Percentiles rank a stretch among this genome's conserved stretches.
Conservation (phyloP, 2,797 vertebrate genomes). For the Tangara arthus region DNA sequence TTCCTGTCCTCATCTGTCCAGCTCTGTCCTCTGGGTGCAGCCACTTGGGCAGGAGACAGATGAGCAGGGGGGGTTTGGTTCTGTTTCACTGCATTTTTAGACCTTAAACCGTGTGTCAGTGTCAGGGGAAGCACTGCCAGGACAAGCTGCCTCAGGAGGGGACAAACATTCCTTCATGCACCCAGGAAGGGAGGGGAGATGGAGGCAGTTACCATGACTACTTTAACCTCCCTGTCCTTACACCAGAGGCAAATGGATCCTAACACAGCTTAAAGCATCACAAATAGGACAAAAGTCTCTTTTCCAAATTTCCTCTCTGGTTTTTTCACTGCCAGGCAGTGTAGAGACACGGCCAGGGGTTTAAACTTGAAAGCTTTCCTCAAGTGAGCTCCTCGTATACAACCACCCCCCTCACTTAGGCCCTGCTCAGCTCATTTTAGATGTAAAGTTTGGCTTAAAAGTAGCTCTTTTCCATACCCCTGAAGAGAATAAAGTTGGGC, state of each 20-base stretch:
- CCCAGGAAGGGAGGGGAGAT: background rate
- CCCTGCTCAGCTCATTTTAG: conserved; percentile 26
- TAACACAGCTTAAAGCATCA: background rate
- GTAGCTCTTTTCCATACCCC: conserved; percentile 29
- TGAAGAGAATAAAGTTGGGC: background rate
- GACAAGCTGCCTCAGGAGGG: background rate
- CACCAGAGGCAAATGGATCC: background rate
- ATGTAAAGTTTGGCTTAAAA: conserved; percentile 8
- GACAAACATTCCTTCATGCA: rapidly evolving
- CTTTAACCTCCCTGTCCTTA: background rate
- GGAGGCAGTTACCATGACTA: background rate
- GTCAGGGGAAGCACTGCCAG: background rate
- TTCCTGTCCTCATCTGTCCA: background rate
- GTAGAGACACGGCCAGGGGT: background rate
- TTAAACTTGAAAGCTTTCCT: conserved; percentile 14
- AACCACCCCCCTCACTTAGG: background rate
- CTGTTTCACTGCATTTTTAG: background rate
- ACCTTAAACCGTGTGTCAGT: background rate
- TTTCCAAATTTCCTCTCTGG: background rate
- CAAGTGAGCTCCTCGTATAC: background rate
- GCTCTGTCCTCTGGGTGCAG: background rate
- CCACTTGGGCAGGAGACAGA: background rate
- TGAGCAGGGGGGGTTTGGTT: background rate
- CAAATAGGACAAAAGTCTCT: background rate
- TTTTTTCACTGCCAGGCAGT: background rate